Evolutionary conservation across 1,140 invertebrate genomes (phyloP).

Genomic region (Eupristina koningsbergeri): DNA sequence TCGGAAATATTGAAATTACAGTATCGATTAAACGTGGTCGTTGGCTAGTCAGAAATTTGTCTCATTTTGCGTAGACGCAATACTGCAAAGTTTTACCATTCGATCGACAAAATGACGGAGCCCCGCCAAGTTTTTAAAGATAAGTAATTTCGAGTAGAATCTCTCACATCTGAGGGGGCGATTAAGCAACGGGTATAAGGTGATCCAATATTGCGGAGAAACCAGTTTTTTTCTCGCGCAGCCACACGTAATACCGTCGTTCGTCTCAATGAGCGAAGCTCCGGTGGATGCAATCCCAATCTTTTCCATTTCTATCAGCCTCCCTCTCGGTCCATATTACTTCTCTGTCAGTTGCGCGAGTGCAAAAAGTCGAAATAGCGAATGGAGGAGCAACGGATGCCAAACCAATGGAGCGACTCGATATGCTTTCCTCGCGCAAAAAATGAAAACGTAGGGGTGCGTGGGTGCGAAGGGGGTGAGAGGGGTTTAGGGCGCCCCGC

Average conservation of each 20-base stretch:
- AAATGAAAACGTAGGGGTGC: neutral
- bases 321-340: neutral
- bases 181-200: neutral
- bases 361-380: neutral
- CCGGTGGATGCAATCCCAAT: neutral
- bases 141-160: neutral
- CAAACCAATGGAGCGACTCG: neutral
- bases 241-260: neutral
- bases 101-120: neutral
- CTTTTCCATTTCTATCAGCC: neutral
- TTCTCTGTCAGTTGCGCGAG: neutral
- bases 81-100: neutral
- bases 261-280: neutral
- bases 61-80: neutral
- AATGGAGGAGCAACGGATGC: neutral
- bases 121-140: neutral
- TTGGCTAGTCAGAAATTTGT: neutral
- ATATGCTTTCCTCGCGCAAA: neutral
- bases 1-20: neutral
- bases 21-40: neutral
- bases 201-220: slow-evolving; percentile 5
- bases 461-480: neutral
- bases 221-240: neutral
- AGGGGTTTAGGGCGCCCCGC: too few species aligned
- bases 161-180: neutral